These are phyloP conservation scores for Sorex maritimensis DNA, from an alignment of 2,797 vertebrate species.

Conservation along the genomic window DNA sequence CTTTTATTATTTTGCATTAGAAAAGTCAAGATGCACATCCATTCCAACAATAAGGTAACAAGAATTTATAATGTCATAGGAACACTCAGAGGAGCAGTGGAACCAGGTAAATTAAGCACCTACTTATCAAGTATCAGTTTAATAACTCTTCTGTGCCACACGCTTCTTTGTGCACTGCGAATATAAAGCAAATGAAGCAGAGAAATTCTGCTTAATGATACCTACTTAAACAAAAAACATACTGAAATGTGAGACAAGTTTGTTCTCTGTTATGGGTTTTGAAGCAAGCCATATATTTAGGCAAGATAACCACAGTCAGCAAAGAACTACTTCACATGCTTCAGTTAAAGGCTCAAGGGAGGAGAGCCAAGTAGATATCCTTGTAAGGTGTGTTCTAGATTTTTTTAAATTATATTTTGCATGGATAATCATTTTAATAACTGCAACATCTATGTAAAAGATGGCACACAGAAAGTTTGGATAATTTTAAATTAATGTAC, in stretches of 20 bases:
- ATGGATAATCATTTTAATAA: constrained; percentile 7
- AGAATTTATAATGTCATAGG: constrained; percentile 98
- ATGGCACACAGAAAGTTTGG: background rate
- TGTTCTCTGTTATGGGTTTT: background rate
- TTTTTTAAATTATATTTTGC: background rate
- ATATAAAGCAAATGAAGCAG: background rate
- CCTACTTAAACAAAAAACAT: background rate
- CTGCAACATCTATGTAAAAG: background rate
- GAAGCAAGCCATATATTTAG: background rate
- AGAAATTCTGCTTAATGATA: background rate
- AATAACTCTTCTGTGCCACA: background rate
- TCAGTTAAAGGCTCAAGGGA: background rate
- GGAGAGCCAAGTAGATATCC: background rate
- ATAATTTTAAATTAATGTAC: background rate
- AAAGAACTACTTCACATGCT: background rate
- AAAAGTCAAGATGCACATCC: constrained; percentile 95
- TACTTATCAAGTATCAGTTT: background rate
- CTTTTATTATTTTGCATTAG: constrained; percentile 87
- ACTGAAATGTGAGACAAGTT: background rate
- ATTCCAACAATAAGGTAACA: constrained; percentile 93
- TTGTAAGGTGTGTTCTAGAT: constrained; percentile 19
- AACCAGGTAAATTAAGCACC: constrained; percentile 94
- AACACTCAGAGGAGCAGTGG: constrained; percentile 93
- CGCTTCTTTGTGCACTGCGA: background rate
- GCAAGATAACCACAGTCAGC: background rate